These are phyloP conservation scores for Hipparchia sbordonii DNA, from an alignment of 2,888 invertebrate species.

Conservation along the genomic window DNA sequence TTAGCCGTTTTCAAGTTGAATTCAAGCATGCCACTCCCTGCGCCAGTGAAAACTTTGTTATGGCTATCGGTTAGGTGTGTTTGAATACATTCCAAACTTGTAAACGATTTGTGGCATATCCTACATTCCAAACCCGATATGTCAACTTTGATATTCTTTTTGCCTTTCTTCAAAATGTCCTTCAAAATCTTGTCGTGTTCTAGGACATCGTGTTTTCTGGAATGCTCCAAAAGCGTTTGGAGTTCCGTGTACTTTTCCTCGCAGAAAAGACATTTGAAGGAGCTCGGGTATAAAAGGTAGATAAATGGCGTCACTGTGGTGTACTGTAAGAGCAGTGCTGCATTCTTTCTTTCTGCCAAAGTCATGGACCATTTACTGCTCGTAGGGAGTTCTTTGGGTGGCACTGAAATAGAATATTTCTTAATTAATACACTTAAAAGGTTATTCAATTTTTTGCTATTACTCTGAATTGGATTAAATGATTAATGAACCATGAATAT, in stretches of 20 bases:
- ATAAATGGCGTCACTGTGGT: constrained; percentile 47
- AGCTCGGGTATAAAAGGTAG: constrained; percentile 44
- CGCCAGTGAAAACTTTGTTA: constrained; percentile 40
- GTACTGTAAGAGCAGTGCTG: constrained; percentile 43
- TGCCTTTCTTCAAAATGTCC: constrained; percentile 45
- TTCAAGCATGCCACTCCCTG: constrained; percentile 43
- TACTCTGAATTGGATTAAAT: not conserved
- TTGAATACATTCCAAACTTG: constrained; percentile 40
- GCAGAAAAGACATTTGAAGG: constrained; percentile 49
- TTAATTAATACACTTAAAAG: constrained; percentile 5
- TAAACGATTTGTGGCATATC: constrained; percentile 40
- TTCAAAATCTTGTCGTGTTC: constrained; percentile 39
- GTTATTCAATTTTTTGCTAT: not conserved
- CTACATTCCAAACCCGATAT: constrained; percentile 47
- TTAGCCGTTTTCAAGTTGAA: constrained; percentile 40
- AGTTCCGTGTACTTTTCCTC: constrained; percentile 42
- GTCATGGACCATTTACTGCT: constrained; percentile 46
- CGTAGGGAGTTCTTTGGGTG: constrained; percentile 29
- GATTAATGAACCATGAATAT: not conserved
- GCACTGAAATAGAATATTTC: constrained; percentile 34
- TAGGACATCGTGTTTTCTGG: constrained; percentile 34
- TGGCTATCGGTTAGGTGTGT: constrained; percentile 42
- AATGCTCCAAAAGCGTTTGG: constrained; percentile 36
- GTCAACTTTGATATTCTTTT: constrained; percentile 48
- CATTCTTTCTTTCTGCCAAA: constrained; percentile 44